These are phyloP conservation scores for Eupsilia transversa DNA, from an alignment of 2,888 invertebrate species.

Conservation along the genomic window DNA sequence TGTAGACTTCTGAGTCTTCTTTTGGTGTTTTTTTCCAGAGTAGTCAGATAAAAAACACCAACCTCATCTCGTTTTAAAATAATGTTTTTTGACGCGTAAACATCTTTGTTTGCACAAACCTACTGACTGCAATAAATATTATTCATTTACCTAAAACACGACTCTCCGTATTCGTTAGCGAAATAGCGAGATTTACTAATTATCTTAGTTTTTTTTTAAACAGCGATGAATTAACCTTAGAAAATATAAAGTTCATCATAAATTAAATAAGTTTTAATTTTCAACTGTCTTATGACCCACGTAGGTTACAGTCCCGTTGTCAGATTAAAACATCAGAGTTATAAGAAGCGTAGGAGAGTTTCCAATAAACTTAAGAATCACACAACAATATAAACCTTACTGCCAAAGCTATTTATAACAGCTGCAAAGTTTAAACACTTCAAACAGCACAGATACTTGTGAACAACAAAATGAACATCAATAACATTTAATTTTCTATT, in stretches of 20 bases:
- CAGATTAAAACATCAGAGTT: background rate
- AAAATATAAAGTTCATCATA: background rate
- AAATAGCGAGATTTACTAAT: background rate
- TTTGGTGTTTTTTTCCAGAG: background rate
- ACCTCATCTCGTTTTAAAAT: background rate
- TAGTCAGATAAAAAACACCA: background rate
- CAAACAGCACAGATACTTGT: background rate
- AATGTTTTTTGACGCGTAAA: background rate
- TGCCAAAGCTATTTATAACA: slow-evolving; percentile 2
- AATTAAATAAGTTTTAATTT: background rate
- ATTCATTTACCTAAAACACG: background rate
- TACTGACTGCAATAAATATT: background rate
- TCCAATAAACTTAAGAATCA: no score
- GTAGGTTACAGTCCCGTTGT: slow-evolving; percentile 1
- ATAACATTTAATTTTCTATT: slow-evolving; percentile 19
- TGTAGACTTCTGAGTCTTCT: background rate
- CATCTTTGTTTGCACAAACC: no score
- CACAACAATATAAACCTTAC: background rate
- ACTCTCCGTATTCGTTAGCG: background rate
- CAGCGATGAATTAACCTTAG: background rate
- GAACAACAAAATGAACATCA: slow-evolving; percentile 27
- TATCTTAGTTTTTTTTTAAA: background rate
- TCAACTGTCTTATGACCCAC: background rate
- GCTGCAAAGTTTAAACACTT: slow-evolving; percentile 21
- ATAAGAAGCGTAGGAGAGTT: no score